Evolutionary conservation across 2,888 invertebrate genomes (phyloP), one percentile per base, ranked within the genome.

Genomic region (Linyphia triangularis): DNA sequence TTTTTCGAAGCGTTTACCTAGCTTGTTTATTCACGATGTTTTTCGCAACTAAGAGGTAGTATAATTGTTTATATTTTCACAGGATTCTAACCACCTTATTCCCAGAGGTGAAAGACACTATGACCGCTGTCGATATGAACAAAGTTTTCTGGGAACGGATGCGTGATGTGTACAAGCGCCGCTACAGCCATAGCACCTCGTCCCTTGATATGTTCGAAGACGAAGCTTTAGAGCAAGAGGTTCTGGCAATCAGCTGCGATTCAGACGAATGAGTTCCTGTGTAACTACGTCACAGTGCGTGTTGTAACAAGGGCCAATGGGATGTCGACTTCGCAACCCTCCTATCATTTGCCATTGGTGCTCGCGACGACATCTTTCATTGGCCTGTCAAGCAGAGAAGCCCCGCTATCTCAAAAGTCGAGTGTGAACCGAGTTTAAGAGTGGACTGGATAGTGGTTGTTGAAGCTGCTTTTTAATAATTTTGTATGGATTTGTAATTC

Each of bases 131-230:
- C 40, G 93, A 94, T 83, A 93, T 93, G 30, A 95, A 95, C 90
- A 93, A 94, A 2, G 93, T 93, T 73, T 93, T 94, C 88, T 95
- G 95, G 95, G 94, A 94, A 37, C 93, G 93, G 0, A 93, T 95
- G 0, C 93, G 93, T 90, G 91, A 91, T 69, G 86, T 91, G 6
- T 91, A 91, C 78, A 90, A 90, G 30, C 88, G 89, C 13, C 85
- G 90, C 16, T 90, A 90, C 51, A 86, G 88, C 70, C 75, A 85
- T 40, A 89, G 90, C 83, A 84, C 89, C 10, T 90, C 89, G 6
- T 90, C 90, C 16, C 70, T 90, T 22, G 90, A 90, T 67, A 89
- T 90, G 79, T 90, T 90, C 28, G 89, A 90, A 61, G 89, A 86
- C 63, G 90, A 90, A 43, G 90, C 89, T 65, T 63, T 91, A 33